Conservation (phyloP, 1,140 invertebrate species). For the Drosophila aff. region DNA sequence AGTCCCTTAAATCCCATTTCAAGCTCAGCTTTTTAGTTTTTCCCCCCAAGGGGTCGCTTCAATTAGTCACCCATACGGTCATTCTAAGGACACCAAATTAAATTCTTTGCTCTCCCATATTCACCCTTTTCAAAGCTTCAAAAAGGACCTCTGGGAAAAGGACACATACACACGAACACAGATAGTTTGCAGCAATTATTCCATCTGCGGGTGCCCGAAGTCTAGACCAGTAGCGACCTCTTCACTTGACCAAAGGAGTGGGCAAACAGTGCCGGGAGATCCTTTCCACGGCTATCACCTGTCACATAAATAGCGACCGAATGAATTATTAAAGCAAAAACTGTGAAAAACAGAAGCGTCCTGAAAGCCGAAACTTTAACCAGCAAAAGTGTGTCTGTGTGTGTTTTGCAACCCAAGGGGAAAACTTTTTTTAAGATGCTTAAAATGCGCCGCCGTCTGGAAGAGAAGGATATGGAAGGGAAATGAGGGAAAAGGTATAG, state of each 20-base stretch:
- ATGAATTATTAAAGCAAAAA: constrained; percentile 72
- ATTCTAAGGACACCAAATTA: constrained; percentile 35
- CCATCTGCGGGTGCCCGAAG: constrained; percentile 43
- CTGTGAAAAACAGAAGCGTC: constrained; percentile 50
- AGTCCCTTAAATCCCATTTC: neutral
- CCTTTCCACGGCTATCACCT: constrained; percentile 68
- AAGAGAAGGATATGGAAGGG: constrained; percentile 30
- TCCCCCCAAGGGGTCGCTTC: constrained; percentile 6
- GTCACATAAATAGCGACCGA: constrained; percentile 72
- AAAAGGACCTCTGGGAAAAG: constrained; percentile 33
- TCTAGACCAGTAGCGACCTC: constrained; percentile 39
- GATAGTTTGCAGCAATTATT: constrained; percentile 42
- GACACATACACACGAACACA: constrained; percentile 1
- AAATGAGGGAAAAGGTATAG: constrained; percentile 15
- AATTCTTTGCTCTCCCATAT: constrained; percentile 33
- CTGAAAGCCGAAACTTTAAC: constrained; percentile 48
- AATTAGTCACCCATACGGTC: constrained; percentile 40
- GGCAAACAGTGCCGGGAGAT: constrained; percentile 4
- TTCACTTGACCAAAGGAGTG: constrained; percentile 31
- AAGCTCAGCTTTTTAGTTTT: constrained; percentile 2
- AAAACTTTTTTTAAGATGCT: constrained; percentile 74
- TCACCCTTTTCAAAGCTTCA: constrained; percentile 30
- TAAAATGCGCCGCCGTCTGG: constrained; percentile 72
- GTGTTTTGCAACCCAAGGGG: constrained; percentile 16
- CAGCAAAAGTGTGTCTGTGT: constrained; percentile 26